Evolutionary conservation across 2,113 vertebrate species (phyloP).

Genomic region (Coreoperca whiteheadi): DNA sequence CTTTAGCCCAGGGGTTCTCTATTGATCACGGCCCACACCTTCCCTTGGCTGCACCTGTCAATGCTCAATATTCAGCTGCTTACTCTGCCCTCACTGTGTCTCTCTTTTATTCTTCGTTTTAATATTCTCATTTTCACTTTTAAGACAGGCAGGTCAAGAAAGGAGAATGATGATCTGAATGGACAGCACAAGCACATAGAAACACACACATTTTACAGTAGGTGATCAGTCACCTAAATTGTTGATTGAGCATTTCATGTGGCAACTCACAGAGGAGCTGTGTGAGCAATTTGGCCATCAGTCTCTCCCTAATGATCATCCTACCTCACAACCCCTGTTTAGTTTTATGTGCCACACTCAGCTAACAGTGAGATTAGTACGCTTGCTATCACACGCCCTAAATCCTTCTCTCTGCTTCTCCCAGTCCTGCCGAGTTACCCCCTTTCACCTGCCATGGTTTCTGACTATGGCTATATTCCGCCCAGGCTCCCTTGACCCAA

Average conservation of each 20-base stretch:
- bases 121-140: conserved; percentile 26
- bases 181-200: conserved; percentile 7
- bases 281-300: conserved; percentile 61
- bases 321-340: conserved; percentile 61
- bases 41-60: conserved; percentile 10
- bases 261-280: conserved; percentile 59
- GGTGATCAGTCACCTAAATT: conserved; percentile 58
- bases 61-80: conserved; percentile 19
- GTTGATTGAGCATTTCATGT: conserved; percentile 68
- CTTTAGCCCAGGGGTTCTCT: conserved; percentile 28
- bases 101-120: conserved; percentile 8
- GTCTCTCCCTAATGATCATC: conserved; percentile 69
- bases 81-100: not conserved
- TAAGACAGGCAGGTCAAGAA: conserved; percentile 7
- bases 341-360: conserved; percentile 74
- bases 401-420: conserved; percentile 71
- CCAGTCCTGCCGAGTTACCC: conserved; percentile 56
- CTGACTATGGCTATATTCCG: conserved; percentile 74
- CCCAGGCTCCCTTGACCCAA: conserved; percentile 77
- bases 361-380: conserved; percentile 80
- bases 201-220: conserved; percentile 28
- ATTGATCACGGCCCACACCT: conserved; percentile 27
- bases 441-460: conserved; percentile 58
- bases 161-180: conserved; percentile 19
- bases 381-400: conserved; percentile 74